These are phyloP conservation scores for Eurytoma californica DNA, from an alignment of 2,888 invertebrate species.

Conservation along the genomic window DNA sequence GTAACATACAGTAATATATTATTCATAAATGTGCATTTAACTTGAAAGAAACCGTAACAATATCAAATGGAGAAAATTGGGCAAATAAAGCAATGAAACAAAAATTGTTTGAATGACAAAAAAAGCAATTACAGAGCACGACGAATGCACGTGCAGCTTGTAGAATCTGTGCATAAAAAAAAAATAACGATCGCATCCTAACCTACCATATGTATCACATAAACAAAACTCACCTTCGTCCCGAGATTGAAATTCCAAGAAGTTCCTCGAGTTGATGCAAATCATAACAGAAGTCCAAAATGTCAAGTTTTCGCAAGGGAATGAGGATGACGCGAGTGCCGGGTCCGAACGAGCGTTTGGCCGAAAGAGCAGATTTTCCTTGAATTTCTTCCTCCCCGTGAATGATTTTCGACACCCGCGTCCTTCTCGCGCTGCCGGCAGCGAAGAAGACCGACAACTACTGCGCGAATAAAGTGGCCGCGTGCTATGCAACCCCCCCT, in stretches of 20 bases:
- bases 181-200: conserved; percentile 5
- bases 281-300: conserved; percentile 55
- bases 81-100: too few species aligned
- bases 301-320: conserved; percentile 12
- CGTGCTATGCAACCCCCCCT: conserved; percentile 46
- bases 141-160: not conserved
- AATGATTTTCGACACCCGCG: conserved; percentile 46
- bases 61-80: too few species aligned
- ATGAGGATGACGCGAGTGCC: conserved; percentile 38
- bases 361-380: conserved; percentile 44
- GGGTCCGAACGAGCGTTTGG: conserved; percentile 12
- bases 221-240: conserved; percentile 54
- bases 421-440: conserved; percentile 67
- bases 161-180: not conserved
- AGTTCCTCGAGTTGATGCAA: conserved; percentile 52
- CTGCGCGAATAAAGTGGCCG: conserved; percentile 55
- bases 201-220: conserved; percentile 26
- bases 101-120: too few species aligned
- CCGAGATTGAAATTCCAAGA: conserved; percentile 46
- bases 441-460: conserved; percentile 68
- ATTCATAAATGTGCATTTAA: too few species aligned
- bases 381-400: conserved; percentile 33
- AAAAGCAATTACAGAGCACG: too few species aligned
- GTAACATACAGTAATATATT: too few species aligned
- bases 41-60: too few species aligned